Percentiles rank a stretch among this genome's conserved stretches.
Conservation (phyloP, 2,888 invertebrate genomes). For the Mimachlamys varia region DNA sequence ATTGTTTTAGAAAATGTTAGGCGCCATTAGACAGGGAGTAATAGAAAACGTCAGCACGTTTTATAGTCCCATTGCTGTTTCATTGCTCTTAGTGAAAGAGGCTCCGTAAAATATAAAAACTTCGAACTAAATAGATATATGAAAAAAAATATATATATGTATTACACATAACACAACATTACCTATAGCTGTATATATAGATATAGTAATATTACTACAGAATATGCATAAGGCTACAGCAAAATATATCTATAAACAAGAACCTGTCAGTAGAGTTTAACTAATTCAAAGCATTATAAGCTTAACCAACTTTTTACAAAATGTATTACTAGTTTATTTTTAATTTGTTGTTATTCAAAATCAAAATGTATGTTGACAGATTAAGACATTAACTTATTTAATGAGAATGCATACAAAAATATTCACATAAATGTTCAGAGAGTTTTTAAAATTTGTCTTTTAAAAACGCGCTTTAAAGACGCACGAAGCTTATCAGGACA, state of each 20-base stretch:
- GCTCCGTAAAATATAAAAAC: background rate
- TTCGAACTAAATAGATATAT: background rate
- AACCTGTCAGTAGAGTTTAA: background rate
- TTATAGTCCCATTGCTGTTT: background rate
- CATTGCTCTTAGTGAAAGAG: background rate
- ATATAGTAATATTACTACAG: background rate
- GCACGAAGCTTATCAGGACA: no score
- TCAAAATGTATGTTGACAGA: no score
- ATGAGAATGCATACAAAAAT: no score
- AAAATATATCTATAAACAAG: background rate
- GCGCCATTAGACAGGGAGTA: background rate
- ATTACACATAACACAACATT: background rate
- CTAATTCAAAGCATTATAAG: no score
- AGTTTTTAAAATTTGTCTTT: no score
- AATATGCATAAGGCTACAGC: background rate
- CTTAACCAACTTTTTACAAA: no score
- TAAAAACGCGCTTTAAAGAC: no score
- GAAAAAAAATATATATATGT: background rate
- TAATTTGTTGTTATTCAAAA: no score
- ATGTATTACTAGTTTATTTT: no score
- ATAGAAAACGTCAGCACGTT: background rate
- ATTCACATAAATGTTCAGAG: no score
- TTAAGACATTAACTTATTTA: no score
- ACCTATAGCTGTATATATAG: background rate
- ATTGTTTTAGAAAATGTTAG: conserved; percentile 25